Conservation (phyloP, 2,113 vertebrate genomes). For the Anarhynchus alexandrinus region DNA sequence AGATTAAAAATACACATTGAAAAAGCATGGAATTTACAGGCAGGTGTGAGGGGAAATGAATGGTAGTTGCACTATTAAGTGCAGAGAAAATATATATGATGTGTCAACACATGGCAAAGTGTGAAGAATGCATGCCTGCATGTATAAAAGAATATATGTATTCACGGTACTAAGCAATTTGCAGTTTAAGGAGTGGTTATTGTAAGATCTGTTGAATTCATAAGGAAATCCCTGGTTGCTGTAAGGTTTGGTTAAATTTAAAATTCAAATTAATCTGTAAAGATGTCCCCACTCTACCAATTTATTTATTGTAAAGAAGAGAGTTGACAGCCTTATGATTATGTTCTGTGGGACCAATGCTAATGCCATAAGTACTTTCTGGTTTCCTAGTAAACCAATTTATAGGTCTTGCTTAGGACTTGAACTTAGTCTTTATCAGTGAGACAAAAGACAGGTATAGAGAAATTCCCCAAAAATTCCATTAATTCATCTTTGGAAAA, state of each 20-base stretch:
- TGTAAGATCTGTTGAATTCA: not conserved
- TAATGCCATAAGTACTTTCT: not conserved
- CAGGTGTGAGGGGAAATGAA: conserved; percentile 58
- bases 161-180: not conserved
- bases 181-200: conserved; percentile 10
- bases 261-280: not conserved
- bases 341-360: not conserved
- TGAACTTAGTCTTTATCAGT: not conserved
- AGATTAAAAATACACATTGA: conserved; percentile 28
- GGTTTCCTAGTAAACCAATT: not conserved
- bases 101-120: conserved; percentile 54
- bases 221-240: not conserved
- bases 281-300: not conserved
- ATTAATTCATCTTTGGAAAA: not conserved
- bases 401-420: not conserved
- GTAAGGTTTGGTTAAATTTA: not conserved
- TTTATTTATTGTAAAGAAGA: not conserved
- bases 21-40: conserved; percentile 8
- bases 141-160: not conserved
- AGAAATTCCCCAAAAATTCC: not conserved
- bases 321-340: not conserved
- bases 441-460: not conserved
- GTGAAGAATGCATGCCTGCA: conserved; percentile 34
- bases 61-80: conserved; percentile 39
- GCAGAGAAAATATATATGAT: conserved; percentile 25